Evolutionary conservation across 1,140 invertebrate genomes (phyloP), one percentile per base, ranked within the genome.

Genomic region (Cryptotermes secundus): DNA sequence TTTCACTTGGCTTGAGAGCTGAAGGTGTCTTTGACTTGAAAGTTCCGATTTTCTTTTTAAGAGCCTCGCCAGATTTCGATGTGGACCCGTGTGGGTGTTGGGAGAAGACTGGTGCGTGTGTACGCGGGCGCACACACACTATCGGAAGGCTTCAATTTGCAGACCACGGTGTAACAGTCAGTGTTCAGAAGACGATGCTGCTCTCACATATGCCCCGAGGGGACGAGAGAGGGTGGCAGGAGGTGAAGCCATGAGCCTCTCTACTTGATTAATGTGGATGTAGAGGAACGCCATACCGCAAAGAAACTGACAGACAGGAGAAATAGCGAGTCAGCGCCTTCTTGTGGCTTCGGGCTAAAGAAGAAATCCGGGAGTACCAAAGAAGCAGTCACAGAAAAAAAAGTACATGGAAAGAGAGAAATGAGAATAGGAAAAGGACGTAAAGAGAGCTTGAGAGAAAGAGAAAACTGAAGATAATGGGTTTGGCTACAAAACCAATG

Each of bases 241-340:
- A 72, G 26, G 59, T 31, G 59, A 72, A 72, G 26, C 59, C 59
- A 16, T 72, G 59, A 72, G 59, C 59, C 59, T 72, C 59, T 72
- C 59, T 72, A n/a, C 59, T 72, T 72, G 59, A 72, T 72, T 72
- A 72, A 72, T 72, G 59, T 72, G 59, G 59, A 72, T 31, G n/a
- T n/a, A 31, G 59, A 72, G 16, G 59, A 72, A 72, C 59, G 59
- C n/a, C 26, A 6, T 72, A 31, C 59, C 9, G 26, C 59, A 72
- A 72, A 72, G 59, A 72, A 72, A 72, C 59, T 72, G 59, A 72
- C 59, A 72, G 59, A 72, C 59, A 72, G 59, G 26, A 72, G 59
- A 72, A n/a, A 72, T 72, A n/a, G 59, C 59, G 59, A 72, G 59
- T 72, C 59, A 72, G 59, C 59, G 31, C 59, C 59, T 72, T 72